These are phyloP conservation scores for Panonychus citri DNA, from an alignment of 1,140 invertebrate species.

Conservation along the genomic window DNA sequence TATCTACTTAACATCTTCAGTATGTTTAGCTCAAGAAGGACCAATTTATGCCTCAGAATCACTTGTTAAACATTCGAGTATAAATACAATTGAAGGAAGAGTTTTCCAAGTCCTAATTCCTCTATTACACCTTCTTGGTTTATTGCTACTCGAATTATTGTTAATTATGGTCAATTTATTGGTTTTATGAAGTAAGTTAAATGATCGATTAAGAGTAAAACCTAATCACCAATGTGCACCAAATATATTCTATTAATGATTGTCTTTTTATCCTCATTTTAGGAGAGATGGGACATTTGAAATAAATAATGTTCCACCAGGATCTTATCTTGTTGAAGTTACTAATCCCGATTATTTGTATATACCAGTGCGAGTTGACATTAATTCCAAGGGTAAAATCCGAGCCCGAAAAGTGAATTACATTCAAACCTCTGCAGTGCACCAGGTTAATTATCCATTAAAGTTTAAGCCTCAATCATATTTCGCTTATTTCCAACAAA, in stretches of 20 bases:
- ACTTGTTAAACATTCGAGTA: background rate
- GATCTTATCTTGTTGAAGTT: constrained; percentile 88
- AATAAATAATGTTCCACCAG: constrained; percentile 66
- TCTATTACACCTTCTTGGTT: constrained; percentile 39
- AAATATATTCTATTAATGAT: background rate
- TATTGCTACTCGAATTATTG: constrained; percentile 46
- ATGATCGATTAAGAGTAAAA: too few species aligned
- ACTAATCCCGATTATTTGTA: constrained; percentile 70
- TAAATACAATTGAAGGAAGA: constrained; percentile 50
- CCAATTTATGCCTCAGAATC: too few species aligned
- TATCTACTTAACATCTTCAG: too few species aligned
- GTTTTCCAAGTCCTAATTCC: constrained; percentile 38
- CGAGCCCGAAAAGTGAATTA: constrained; percentile 81
- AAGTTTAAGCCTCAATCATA: constrained; percentile 54
- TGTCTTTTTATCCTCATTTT: background rate
- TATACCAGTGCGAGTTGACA: constrained; percentile 76
- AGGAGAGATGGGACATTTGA: constrained; percentile 75
- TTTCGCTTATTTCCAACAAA: constrained; percentile 70
- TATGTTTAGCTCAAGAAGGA: too few species aligned
- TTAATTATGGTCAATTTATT: constrained; percentile 63
- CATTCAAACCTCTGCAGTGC: constrained; percentile 53
- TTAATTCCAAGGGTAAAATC: constrained; percentile 86
- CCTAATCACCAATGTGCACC: too few species aligned
- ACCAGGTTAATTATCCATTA: constrained; percentile 71
- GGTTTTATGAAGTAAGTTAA: constrained; percentile 44